Conservation (phyloP, 2,888 invertebrate genomes). For the Spatulosminthurus flaviceps region DNA sequence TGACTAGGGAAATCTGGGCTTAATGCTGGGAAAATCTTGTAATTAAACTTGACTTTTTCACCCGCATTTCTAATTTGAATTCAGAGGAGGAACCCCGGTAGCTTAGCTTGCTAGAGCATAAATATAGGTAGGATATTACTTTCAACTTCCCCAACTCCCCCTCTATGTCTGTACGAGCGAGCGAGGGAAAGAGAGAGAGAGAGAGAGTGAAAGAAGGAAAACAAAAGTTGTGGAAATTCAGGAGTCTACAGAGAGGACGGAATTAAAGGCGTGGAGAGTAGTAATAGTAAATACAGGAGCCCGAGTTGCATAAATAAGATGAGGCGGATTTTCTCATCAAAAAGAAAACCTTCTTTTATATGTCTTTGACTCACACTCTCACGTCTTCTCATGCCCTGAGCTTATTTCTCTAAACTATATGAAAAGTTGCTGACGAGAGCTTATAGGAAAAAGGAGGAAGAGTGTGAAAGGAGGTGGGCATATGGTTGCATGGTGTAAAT, state of each 20-base stretch:
- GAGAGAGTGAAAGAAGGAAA: no score
- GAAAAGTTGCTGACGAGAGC: no score
- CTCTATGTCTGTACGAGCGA: background rate
- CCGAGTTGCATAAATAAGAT: slow-evolving; percentile 39
- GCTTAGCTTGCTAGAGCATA: slow-evolving; percentile 9
- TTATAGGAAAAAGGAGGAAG: background rate
- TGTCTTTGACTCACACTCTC: background rate
- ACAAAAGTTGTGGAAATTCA: background rate
- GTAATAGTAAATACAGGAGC: background rate
- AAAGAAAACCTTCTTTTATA: slow-evolving; percentile 23
- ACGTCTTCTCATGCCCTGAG: background rate
- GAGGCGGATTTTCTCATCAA: slow-evolving; percentile 41
- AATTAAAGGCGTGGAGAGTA: slow-evolving; percentile 35
- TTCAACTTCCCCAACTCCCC: slow-evolving; percentile 15
- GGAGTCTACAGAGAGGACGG: background rate
- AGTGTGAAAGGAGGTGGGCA: background rate
- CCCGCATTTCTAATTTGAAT: slow-evolving; percentile 44
- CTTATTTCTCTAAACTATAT: background rate
- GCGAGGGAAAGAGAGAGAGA: slow-evolving; percentile 26
- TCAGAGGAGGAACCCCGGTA: slow-evolving; percentile 20
- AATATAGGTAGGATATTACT: slow-evolving; percentile 31
- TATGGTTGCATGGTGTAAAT: no score
- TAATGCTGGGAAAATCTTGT: slow-evolving; percentile 32
- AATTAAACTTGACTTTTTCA: slow-evolving; percentile 41
- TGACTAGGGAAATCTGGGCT: slow-evolving; percentile 18